phyloP scores from a whole-genome alignment of 2,113 vertebrate genomes.

The Hemiprocne comata region DNA sequence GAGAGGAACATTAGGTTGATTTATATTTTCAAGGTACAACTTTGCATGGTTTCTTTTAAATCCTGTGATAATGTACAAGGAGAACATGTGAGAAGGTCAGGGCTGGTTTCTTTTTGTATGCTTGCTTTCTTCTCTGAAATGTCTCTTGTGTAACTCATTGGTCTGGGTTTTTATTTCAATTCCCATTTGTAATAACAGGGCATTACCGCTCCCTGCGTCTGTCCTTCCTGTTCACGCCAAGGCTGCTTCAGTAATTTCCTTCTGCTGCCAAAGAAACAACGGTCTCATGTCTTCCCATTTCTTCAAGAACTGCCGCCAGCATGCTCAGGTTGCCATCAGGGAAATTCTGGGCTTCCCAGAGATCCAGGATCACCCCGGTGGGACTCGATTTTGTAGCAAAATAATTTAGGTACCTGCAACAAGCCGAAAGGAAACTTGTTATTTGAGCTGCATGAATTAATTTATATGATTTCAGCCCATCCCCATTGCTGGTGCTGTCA shows the following conservation, averaged over 20 bases:
- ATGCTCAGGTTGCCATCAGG: constrained; percentile 92
- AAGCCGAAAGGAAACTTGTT: not conserved
- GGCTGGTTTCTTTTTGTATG: constrained; percentile 14
- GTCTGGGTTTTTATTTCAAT: constrained; percentile 63
- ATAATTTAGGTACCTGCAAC: constrained; percentile 92
- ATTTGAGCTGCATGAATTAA: not conserved
- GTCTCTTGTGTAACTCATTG: constrained; percentile 68
- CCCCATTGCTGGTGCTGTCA: constrained; percentile 34
- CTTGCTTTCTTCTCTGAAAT: constrained; percentile 51
- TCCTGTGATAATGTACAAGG: constrained; percentile 72
- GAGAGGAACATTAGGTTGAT: constrained; percentile 79
- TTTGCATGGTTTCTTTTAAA: constrained; percentile 75
- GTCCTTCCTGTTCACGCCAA: constrained; percentile 36
- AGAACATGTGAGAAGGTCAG: constrained; percentile 56
- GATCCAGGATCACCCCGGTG: constrained; percentile 93
- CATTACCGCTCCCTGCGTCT: constrained; percentile 15
- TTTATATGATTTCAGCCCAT: constrained; percentile 26
- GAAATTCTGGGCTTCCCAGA: constrained; percentile 97
- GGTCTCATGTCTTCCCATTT: constrained; percentile 92
- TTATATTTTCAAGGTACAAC: constrained; percentile 79
- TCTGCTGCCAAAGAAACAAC: constrained; percentile 86
- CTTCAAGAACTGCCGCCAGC: constrained; percentile 91
- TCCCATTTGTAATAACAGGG: constrained; percentile 17
- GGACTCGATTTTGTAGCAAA: constrained; percentile 96
- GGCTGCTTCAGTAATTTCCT: constrained; percentile 82